Conservation (phyloP, 92 coral and sea anemone genomes). For the Virgularia gustaviana region DNA sequence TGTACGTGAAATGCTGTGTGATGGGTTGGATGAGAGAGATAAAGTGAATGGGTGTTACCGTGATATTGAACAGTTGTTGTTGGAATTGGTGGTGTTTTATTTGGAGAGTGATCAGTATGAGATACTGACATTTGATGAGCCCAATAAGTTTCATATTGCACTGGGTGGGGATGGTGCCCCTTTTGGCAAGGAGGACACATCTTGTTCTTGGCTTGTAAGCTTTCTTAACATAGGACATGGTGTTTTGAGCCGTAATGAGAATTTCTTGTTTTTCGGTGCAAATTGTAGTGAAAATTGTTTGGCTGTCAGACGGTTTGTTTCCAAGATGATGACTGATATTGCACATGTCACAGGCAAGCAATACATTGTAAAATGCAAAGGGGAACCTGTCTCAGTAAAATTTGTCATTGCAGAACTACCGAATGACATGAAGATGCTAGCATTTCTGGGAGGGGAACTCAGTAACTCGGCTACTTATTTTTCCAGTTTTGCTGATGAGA, state of each 20-base stretch:
- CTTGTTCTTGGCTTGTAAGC: constrained; percentile 57
- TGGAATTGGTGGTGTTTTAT: constrained; percentile 51
- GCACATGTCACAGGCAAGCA: constrained; percentile 51
- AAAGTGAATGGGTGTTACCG: constrained; percentile 57
- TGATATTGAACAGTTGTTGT: constrained; percentile 25
- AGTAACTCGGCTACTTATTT: constrained; percentile 55
- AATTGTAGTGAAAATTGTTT: constrained; percentile 52
- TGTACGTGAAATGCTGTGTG: constrained; percentile 56
- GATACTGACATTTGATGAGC: constrained; percentile 47
- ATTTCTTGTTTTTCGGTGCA: constrained; percentile 55
- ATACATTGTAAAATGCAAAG: constrained; percentile 38
- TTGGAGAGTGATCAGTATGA: constrained; percentile 43
- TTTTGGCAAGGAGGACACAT: constrained; percentile 61
- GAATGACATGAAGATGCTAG: constrained; percentile 61
- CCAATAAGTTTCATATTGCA: constrained; percentile 50
- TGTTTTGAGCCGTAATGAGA: constrained; percentile 59
- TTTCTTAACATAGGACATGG: constrained; percentile 60
- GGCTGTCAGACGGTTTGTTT: constrained; percentile 55
- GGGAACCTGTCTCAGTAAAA: too few relatives aligned
- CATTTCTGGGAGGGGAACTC: constrained; percentile 61
- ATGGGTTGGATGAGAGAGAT: constrained; percentile 44
- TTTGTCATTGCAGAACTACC: constrained; percentile 59
- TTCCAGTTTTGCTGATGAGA: constrained; percentile 57
- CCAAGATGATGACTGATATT: constrained; percentile 48
- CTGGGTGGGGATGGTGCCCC: constrained; percentile 59